These are phyloP conservation scores for Botia kubotai DNA, from an alignment of 2,797 vertebrate species.

Conservation along the genomic window DNA sequence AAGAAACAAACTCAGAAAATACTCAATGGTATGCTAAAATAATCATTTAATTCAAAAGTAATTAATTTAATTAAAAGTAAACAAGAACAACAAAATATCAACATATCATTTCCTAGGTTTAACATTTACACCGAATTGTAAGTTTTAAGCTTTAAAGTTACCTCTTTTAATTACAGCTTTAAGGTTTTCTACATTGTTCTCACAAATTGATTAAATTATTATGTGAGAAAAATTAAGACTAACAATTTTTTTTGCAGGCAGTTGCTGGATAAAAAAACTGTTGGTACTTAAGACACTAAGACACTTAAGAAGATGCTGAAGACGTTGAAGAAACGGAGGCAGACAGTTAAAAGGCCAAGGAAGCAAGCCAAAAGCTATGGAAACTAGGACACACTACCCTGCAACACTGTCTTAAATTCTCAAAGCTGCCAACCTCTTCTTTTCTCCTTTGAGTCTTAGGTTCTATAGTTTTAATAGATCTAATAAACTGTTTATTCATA, in stretches of 20 bases:
- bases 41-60: background rate
- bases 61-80: background rate
- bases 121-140: background rate
- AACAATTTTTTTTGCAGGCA: conserved; percentile 25
- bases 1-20: too few species aligned
- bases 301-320: background rate
- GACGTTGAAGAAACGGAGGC: background rate
- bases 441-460: background rate
- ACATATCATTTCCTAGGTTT: background rate
- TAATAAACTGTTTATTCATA: conserved; percentile 16
- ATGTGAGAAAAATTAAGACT: background rate
- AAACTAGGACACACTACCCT: background rate
- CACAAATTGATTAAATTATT: background rate
- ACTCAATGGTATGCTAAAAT: background rate
- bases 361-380: background rate
- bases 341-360: background rate
- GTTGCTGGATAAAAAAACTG: conserved; percentile 56
- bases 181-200: too few species aligned
- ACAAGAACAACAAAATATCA: too few species aligned
- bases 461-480: background rate
- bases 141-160: background rate
- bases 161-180: background rate
- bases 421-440: too few species aligned
- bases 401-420: background rate
- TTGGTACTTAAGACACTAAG: conserved; percentile 49